phyloP scores from a whole-genome alignment of 2,797 vertebrate genomes.

The Lindbergichthys nudifrons region DNA sequence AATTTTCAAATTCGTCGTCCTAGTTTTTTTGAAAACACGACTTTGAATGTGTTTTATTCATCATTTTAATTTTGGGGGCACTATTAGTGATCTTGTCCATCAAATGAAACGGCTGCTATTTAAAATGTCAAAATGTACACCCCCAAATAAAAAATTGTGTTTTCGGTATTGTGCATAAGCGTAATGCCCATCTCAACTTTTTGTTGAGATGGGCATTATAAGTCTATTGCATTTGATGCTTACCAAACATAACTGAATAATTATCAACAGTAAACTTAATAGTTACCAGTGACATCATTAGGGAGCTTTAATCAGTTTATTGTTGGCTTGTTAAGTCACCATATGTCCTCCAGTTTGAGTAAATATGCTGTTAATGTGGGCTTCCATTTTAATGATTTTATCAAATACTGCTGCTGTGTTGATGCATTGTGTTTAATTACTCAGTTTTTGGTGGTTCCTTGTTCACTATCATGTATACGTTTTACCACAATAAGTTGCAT shows the following conservation, averaged over 20 bases:
- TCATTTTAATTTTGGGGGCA: background rate
- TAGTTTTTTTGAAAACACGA: background rate
- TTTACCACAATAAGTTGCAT: background rate
- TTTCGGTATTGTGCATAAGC: background rate
- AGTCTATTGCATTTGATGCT: background rate
- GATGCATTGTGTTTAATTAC: background rate
- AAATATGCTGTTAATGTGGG: background rate
- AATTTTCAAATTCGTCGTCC: background rate
- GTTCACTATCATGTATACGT: background rate
- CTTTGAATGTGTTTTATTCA: background rate
- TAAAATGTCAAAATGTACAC: background rate
- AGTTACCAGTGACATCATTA: background rate
- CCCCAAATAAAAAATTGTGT: background rate
- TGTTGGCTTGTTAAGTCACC: background rate
- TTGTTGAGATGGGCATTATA: background rate
- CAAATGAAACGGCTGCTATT: background rate
- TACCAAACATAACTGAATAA: background rate
- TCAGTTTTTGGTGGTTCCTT: background rate
- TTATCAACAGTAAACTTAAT: background rate
- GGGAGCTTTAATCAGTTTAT: background rate
- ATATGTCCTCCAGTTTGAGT: background rate
- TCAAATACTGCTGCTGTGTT: slow-evolving; percentile 14
- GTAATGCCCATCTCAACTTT: no score
- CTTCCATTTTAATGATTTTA: background rate
- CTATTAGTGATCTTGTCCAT: background rate